These are phyloP conservation scores for Harpalus rufipes DNA, from an alignment of 2,888 invertebrate species.

Conservation along the genomic window DNA sequence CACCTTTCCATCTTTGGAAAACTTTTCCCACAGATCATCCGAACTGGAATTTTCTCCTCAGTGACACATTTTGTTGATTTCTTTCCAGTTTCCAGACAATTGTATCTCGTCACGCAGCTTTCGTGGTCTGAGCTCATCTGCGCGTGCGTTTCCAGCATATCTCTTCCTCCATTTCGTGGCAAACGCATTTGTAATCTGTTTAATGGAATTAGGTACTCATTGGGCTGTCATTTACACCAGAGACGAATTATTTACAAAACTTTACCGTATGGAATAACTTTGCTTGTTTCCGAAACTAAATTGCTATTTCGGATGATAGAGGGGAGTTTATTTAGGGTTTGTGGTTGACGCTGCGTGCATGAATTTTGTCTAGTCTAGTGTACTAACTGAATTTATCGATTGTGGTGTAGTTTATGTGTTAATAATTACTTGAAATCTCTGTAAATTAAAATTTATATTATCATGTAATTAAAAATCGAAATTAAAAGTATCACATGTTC, in stretches of 20 bases:
- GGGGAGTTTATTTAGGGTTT: background rate
- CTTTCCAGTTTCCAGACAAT: slow-evolving; percentile 3
- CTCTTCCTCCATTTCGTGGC: slow-evolving; percentile 15
- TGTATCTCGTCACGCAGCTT: background rate
- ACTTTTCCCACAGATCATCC: slow-evolving; percentile 7
- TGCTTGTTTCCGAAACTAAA: background rate
- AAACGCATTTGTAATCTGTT: slow-evolving; percentile 49
- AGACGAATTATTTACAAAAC: slow-evolving; percentile 56
- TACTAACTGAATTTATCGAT: too few relatives aligned
- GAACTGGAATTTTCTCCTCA: background rate
- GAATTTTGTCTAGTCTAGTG: background rate
- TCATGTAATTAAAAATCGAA: too few relatives aligned
- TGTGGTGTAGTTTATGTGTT: too few relatives aligned
- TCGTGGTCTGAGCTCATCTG: background rate
- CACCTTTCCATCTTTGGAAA: background rate
- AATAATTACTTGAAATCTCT: too few relatives aligned
- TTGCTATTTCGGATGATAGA: slow-evolving; percentile 1
- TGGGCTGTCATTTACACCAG: slow-evolving; percentile 56
- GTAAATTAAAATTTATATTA: too few relatives aligned
- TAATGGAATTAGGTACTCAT: slow-evolving; percentile 63
- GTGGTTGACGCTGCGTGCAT: background rate
- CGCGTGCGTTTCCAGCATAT: slow-evolving; percentile 13
- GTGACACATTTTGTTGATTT: background rate
- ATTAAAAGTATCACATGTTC: too few relatives aligned
- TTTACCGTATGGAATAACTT: slow-evolving; percentile 16